Conservation (phyloP, 2,888 invertebrate species). For the Rhorus exstirpatorius region DNA sequence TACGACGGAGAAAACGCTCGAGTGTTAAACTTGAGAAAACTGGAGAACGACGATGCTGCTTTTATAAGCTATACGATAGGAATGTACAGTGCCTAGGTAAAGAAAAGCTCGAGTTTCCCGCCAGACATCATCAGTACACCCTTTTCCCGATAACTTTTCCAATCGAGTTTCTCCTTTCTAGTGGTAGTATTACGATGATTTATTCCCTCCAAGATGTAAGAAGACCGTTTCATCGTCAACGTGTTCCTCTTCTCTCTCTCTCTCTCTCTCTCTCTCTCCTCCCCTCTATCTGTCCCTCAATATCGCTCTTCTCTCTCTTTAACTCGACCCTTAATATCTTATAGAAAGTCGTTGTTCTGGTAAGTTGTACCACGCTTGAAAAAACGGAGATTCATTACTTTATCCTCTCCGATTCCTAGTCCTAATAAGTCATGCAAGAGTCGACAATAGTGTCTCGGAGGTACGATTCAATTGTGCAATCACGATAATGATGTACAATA, state of each 20-base stretch:
- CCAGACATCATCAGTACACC: neutral
- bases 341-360: constrained; percentile 42
- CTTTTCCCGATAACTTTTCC: constrained; percentile 63
- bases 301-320: neutral
- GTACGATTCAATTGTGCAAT: neutral
- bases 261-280: constrained; percentile 20
- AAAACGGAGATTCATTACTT: neutral
- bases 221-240: constrained; percentile 35
- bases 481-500: neutral
- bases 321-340: constrained; percentile 4
- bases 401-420: neutral
- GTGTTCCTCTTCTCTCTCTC: constrained; percentile 38
- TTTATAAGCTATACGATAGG: constrained; percentile 21
- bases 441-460: neutral
- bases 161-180: constrained; percentile 44
- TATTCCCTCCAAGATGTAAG: constrained; percentile 47
- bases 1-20: neutral
- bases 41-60: constrained; percentile 20
- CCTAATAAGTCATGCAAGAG: constrained; percentile 8
- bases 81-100: neutral
- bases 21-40: constrained; percentile 39
- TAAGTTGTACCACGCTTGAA: neutral
- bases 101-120: constrained; percentile 30
- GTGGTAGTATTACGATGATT: constrained; percentile 51
- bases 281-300: constrained; percentile 1